phyloP scores from a whole-genome alignment of 1,140 invertebrate genomes.

The Thrips palmi region DNA sequence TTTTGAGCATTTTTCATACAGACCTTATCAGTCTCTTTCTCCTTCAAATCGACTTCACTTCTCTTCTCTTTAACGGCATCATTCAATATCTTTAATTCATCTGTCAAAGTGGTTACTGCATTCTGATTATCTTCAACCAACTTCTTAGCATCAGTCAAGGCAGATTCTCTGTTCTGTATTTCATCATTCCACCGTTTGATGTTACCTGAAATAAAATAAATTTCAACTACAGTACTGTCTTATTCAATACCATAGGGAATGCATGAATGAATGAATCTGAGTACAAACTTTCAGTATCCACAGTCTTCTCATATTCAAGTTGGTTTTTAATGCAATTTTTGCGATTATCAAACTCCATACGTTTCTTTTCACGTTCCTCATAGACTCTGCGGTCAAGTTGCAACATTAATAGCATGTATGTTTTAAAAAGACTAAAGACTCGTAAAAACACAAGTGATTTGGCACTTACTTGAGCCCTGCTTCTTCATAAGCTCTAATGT shows the following conservation, averaged over 20 bases:
- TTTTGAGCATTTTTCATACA: not conserved
- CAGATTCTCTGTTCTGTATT: conserved; percentile 86
- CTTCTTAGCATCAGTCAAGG: conserved; percentile 70
- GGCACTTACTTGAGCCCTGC: conserved; percentile 52
- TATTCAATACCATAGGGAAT: too few relatives aligned
- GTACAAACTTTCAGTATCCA: conserved; percentile 77
- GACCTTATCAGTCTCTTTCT: conserved; percentile 59
- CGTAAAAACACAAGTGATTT: not conserved
- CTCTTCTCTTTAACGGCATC: conserved; percentile 59
- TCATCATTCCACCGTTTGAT: conserved; percentile 81
- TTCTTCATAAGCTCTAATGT: conserved; percentile 98
- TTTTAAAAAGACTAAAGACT: conserved; percentile 1
- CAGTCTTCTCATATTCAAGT: conserved; percentile 87
- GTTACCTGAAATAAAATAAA: conserved; percentile 41
- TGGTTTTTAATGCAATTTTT: conserved; percentile 89
- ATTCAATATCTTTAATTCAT: conserved; percentile 64
- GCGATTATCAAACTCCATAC: conserved; percentile 94
- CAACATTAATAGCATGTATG: not conserved
- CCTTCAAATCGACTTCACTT: conserved; percentile 65
- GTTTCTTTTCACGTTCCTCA: conserved; percentile 85
- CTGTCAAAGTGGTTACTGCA: conserved; percentile 79
- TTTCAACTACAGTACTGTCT: not conserved
- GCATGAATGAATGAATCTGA: conserved; percentile 6
- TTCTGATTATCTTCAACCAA: conserved; percentile 74
- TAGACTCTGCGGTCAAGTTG: conserved; percentile 44